Evolutionary conservation across 2,797 vertebrate genomes (phyloP).

Genomic region (Sebastes vulpes): DNA sequence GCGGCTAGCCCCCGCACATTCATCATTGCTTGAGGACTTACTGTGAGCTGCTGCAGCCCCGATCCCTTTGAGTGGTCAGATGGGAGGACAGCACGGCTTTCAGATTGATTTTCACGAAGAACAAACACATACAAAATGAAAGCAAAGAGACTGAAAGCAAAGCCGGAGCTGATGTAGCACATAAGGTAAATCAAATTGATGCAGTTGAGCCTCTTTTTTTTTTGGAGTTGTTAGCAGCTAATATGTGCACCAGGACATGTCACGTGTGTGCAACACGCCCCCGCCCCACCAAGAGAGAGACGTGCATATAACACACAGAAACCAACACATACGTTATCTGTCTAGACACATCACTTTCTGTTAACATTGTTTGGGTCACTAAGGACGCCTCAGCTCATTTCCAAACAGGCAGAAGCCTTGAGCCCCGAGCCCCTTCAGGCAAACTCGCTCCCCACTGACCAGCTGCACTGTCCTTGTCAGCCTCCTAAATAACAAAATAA

Average conservation of each 20-base stretch:
- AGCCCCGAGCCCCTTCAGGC: conserved; percentile 64
- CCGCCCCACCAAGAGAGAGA: neutral
- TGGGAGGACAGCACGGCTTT: conserved; percentile 56
- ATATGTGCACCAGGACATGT: conserved; percentile 3
- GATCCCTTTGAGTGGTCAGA: conserved; percentile 61
- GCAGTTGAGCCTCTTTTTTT: conserved; percentile 26
- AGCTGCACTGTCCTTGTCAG: conserved; percentile 70
- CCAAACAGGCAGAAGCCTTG: conserved; percentile 64
- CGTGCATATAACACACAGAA: neutral
- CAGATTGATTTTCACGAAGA: conserved; percentile 73
- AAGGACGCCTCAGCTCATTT: conserved; percentile 61
- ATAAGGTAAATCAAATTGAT: conserved; percentile 47
- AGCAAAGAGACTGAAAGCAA: conserved; percentile 21
- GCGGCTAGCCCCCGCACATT: conserved; percentile 66
- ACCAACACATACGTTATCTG: conserved; percentile 28
- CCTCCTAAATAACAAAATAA: conserved; percentile 77
- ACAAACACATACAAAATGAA: conserved; percentile 54
- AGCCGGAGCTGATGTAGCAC: conserved; percentile 40
- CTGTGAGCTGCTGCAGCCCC: conserved; percentile 47
- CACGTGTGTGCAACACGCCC: neutral
- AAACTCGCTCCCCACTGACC: conserved; percentile 61
- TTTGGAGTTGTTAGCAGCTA: conserved; percentile 9
- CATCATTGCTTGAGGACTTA: conserved; percentile 66
- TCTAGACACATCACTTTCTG: conserved; percentile 47
- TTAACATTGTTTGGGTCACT: conserved; percentile 52